Evolutionary conservation across 2,888 invertebrate genomes (phyloP).

Genomic region (Shargacucullia verbasci): DNA sequence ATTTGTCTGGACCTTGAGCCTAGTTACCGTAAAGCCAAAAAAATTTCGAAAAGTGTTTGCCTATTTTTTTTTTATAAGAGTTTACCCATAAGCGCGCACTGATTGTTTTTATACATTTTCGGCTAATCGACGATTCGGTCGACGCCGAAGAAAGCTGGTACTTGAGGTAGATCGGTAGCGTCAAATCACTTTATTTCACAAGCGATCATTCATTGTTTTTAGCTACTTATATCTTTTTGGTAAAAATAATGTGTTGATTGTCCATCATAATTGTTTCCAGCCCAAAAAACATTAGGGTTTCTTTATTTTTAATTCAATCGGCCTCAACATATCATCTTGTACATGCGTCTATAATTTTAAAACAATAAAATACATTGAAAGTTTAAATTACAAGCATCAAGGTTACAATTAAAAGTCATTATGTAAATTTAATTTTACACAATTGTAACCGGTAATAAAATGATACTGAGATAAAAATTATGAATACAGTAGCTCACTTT

Average conservation of each 20-base stretch:
- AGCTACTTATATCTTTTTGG: no score
- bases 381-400: constrained; percentile 49
- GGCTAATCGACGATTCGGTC: no score
- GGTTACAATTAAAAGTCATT: constrained; percentile 58
- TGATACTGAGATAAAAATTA: constrained; percentile 56
- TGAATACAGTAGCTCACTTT: constrained; percentile 49
- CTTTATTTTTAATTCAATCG: constrained; percentile 38
- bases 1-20: no score
- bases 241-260: constrained; percentile 14
- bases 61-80: no score
- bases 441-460: constrained; percentile 51
- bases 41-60: no score
- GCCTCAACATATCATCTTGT: constrained; percentile 32
- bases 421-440: constrained; percentile 59
- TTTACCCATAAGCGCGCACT: no score
- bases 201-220: no score
- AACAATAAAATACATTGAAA: constrained; percentile 58
- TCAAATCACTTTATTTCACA: no score
- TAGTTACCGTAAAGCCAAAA: no score
- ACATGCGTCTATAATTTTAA: constrained; percentile 51
- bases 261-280: constrained; percentile 37
- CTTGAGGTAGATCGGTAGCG: no score
- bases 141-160: no score
- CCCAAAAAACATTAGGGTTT: constrained; percentile 38
- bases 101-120: no score